Evolutionary conservation across 35 echinoderm and acorn worm genomes (phyloP), one percentile per base, ranked within the genome.

Genomic region (Ophiothrix spiculata): DNA sequence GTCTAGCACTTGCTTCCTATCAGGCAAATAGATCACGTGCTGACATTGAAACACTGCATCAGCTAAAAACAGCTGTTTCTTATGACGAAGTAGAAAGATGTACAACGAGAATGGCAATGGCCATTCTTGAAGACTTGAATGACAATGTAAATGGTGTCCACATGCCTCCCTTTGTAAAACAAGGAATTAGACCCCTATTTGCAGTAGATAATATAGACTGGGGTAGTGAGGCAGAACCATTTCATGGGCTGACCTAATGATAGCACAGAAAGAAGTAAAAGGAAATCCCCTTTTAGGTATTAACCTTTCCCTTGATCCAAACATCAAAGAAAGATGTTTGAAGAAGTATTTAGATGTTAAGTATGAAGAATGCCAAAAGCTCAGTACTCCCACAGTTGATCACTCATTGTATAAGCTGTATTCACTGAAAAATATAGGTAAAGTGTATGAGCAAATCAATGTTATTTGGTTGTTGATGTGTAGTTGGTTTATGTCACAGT

Each of bases 101-200:
- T 54, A 54, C 45, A 54, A 54, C 45, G 21, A 54, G 45, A 40
- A 80, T 80, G 33, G 78, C 38, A 6, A 38, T 36, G 35, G 78
- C 33, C 14, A 35, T 80, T 36, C 14, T 80, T 4, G 14, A 80
- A 40, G 78, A 80, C 35, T 10, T 80, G 23, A 80, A 80, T 80
- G 23, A 40, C 78, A 80, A 80, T 38, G 4, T 6, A 13, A 21
- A 80, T 21, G 78, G 78, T 4, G 78, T 40, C 10, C 78, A 80
- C 15, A 31, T 80, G 15, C 78, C 78, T 36, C 78, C 78, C 4
- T 80, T 80, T 80, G 78, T 80, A 40, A 80, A 80, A 40, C 10
- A 40, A 31, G 78, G 78, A 80, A 40, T 80, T 29, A 80, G 78
- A 35, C 78, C 78, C 4, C 37, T 80, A 40, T 80, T 80, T 80